Base-by-base conservation (phyloP, 1,140 invertebrate species). In the Euglossa dilemma region DNA sequence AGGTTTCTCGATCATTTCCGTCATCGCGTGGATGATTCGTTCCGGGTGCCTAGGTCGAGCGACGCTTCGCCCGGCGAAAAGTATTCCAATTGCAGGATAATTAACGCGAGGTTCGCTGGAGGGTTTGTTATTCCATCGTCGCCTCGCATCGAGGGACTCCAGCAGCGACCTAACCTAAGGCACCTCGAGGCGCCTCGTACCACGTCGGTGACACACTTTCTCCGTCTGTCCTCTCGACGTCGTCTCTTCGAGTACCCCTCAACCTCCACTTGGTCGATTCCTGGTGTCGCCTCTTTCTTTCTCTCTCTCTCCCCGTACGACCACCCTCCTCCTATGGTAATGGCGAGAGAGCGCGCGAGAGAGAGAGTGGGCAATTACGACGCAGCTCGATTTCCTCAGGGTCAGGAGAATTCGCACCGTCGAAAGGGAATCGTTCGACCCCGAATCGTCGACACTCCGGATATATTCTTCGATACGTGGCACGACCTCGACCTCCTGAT, bases 401-500 rank as follows among this genome's bases (percentile, higher is more conserved):
- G 61, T 74, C 79, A n/a, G 61, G 36, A 43, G 47, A 43, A 20
- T 11, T 61, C 59, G 71, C 71, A 4, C n/a, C 20, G 20, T 8
- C 12, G 70, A 73, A 54, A 45, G 9, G 14, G 23, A 23, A 74
- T 74, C 72, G 28, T 52, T 54, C 23, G 69, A 63, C 45, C 20
- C 28, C 11, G 47, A 14, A 50, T 36, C 61, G 52, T 9, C 25
- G 25, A 20, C 23, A 6, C 8, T 20, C 16, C n/a, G 36, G 36
- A 36, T 36, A 36, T 28, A 14, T n/a, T 6, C 25, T 23, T n/a
- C 50, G 67, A 63, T 67, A 28, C 50, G 82, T 59, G 71, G 64
- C 86, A 87, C 86, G 86, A 87, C 86, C 86, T 87, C 86, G 86
- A 87, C 86, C 86, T 84, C 52, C 63, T 82, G 67, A 84, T 86